A percentile compares a stretch with the other conserved stretches of the same genome.
phyloP scores from a whole-genome alignment of 2,888 invertebrate genomes.

The Drosophila kambysellisi region DNA sequence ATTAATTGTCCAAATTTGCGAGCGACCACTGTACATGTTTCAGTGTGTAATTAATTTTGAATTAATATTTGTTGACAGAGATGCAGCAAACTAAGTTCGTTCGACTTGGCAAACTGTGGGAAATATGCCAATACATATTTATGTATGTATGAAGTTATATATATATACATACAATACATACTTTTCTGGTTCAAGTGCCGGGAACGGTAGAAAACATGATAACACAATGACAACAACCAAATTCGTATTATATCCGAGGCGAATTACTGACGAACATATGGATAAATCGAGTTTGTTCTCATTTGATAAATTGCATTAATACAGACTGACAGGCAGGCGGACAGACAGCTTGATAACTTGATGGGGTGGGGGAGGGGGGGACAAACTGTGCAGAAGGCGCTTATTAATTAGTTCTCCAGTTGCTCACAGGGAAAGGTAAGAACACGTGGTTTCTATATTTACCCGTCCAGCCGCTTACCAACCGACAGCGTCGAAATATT shows the following conservation, averaged over 20 bases:
- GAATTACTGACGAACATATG: not conserved
- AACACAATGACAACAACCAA: not conserved
- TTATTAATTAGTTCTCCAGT: not conserved
- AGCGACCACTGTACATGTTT: not conserved
- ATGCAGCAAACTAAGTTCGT: not conserved
- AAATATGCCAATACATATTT: not conserved
- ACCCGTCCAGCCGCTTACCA: conserved; percentile 42
- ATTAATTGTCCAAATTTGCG: not conserved
- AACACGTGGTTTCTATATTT: conserved; percentile 52
- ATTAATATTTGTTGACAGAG: not conserved
- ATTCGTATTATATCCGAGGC: not conserved
- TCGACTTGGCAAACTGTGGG: not conserved
- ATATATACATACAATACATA: not conserved
- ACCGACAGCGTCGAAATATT: conserved; percentile 34
- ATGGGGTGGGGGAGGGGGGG: not conserved
- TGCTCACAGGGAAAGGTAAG: conserved; percentile 4
- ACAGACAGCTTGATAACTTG: not conserved
- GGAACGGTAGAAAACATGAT: not conserved
- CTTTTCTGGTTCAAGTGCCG: not conserved
- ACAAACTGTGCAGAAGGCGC: not conserved
- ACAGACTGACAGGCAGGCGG: not conserved
- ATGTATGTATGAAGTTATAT: not conserved
- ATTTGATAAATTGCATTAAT: no score
- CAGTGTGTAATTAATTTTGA: not conserved
- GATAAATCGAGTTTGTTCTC: not conserved